Base-by-base conservation (phyloP, 2,888 invertebrate species). In the Chelonus formosanus region DNA sequence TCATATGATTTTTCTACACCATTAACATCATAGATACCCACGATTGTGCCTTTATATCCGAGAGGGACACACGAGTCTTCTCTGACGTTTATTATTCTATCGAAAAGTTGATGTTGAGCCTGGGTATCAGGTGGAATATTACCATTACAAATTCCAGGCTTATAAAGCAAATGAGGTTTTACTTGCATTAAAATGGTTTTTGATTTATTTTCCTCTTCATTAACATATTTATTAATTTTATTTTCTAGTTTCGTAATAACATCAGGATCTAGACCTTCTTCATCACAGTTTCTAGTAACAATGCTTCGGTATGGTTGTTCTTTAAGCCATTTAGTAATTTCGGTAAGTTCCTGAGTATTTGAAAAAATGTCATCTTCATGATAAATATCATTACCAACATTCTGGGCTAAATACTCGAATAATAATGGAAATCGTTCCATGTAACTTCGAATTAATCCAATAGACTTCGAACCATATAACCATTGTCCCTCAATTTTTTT, bases 11-110 rank as follows among this genome's bases (percentile, higher is more conserved):
- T 89, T 0, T 86, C 83, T 60, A 87, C 86, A 58, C 85, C 88
- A 78, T 86, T 91, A 77, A 86, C 91, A 1, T 74, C 84, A 63
- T 87, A 85, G 5, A 91, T 86, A 0, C 89, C 94, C n/a, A 95
- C 90, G 0, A 98, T 86, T 0, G 95, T 97, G 36, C 98, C 98
- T 70, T 90, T 89, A 6, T 89, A 86, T 1, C 96, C 97, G 4
- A 93, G 84, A 0, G 96, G 96, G 10, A 95, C 93, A 1, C 91
- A 88, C 78, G 90, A 92, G 60, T 90, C 89, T 43, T 89, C 89
- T 40, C 92, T 87, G 0, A 92, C 90, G 78, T 92, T 90, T 3
- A 97, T 90, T 54, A 98, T 90, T 59, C 98, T 88, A 85, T 98
- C 97, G 77, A 93, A 91, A 68, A 98, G 80, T 68, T 86, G 79